Evolutionary conservation across 1,140 invertebrate genomes (phyloP), one percentile per base, ranked within the genome.

Genomic region (Atta colombica): DNA sequence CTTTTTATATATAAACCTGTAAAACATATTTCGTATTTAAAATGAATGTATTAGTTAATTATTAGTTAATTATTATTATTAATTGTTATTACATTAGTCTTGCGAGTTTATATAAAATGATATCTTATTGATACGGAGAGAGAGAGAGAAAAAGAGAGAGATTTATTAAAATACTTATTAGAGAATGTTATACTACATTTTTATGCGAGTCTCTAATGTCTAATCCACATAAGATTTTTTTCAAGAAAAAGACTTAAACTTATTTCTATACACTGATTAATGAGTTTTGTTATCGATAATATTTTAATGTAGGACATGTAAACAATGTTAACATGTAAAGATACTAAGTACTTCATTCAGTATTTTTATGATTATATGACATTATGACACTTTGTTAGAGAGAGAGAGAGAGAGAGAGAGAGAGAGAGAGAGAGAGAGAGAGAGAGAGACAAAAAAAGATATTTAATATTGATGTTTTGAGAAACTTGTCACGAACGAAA

Each of bases 41-140:
- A 77, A 49, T 14, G 16, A 65, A 65, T 78, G 28, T 51, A 65
- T 65, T 35, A 28, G 2, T 78, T 66, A 31, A 51, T 66, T 55
- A 80, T 49, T 45, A 45, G 39, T 45, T 45, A 45, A 45, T 45
- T 45, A 12, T 2, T 45, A 45, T 45, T 10, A 45, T 45, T 45
- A 45, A 45, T 2, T 10, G 14, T 5, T 39, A 45, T 71, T 39
- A 81, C 35, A 39, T 69, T 39, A 55, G 6, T 21, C 7, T 71
- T n/a, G 51, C 35, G 35, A 81, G 68, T 58, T 60, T 81, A 58
- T n/a, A 12, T 39, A 55, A 55, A 25, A 55, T 21, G 8, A 8
- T 39, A 58, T 51, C 14, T 80, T 16, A 53, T 69, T 14, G 14
- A 18, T 21, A 21, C n/a, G 10, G 8, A 45, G 39, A 45, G 8